Conservation (phyloP, 2,888 invertebrate species). For the Macrophya alboannulata region DNA sequence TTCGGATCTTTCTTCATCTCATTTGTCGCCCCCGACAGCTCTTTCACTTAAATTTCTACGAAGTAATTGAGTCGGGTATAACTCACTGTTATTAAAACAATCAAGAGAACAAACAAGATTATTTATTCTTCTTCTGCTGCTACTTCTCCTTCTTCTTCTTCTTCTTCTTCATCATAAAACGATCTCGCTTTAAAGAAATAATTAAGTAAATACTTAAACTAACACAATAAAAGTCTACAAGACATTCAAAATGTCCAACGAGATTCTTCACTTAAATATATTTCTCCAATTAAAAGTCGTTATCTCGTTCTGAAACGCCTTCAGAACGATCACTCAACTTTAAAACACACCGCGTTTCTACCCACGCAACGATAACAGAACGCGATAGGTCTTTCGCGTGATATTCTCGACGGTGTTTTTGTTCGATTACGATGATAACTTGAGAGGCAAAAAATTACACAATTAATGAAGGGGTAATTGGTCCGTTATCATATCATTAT, state of each 20-base stretch:
- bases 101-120: conserved; percentile 1
- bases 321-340: background rate
- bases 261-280: background rate
- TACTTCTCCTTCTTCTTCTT: background rate
- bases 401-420: background rate
- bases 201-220: background rate
- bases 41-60: background rate
- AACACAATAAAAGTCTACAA: background rate
- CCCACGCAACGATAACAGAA: background rate
- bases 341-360: background rate
- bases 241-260: background rate
- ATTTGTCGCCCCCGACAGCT: conserved; percentile 6
- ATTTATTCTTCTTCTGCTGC: background rate
- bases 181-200: background rate
- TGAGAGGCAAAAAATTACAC: conserved; percentile 1
- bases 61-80: background rate
- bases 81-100: conserved; percentile 19
- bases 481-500: conserved; percentile 16
- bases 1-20: conserved; percentile 14
- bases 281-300: background rate
- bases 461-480: conserved; percentile 23
- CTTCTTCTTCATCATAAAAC: background rate
- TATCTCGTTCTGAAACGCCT: background rate
- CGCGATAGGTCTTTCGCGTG: background rate
- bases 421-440: background rate